Conservation (phyloP, 2,113 vertebrate species). For the Rhizomys pruinosus region DNA sequence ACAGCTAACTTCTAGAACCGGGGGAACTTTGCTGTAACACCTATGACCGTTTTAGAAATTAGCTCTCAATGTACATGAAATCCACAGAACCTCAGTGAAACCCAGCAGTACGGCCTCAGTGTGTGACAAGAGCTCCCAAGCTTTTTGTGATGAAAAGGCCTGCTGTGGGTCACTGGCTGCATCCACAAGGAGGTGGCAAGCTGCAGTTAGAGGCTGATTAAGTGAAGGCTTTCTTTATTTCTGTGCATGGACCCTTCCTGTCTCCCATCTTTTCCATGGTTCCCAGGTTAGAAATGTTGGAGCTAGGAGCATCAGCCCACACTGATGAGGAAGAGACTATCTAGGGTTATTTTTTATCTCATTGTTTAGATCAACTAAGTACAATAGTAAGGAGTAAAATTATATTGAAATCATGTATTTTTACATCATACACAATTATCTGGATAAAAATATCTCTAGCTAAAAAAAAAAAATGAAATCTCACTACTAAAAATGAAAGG, state of each 20-base stretch:
- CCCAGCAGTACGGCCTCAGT: too few relatives aligned
- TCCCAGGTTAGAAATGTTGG: background rate
- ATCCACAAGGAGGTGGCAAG: accelerated
- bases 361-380: background rate
- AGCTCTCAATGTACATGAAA: background rate
- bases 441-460: background rate
- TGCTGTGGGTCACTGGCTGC: too few relatives aligned
- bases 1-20: background rate
- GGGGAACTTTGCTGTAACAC: background rate
- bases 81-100: background rate
- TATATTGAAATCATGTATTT: background rate
- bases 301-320: background rate
- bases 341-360: background rate
- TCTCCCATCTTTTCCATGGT: background rate
- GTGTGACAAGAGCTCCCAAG: accelerated
- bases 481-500: background rate
- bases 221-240: background rate
- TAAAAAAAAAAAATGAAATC: background rate
- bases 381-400: background rate
- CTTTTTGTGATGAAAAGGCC: too few relatives aligned
- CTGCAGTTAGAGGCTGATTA: background rate
- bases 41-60: background rate
- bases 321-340: background rate
- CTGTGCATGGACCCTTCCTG: background rate
- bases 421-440: background rate